Conservation (phyloP, 23 tunicate species). For the Halocynthia aurantium region DNA sequence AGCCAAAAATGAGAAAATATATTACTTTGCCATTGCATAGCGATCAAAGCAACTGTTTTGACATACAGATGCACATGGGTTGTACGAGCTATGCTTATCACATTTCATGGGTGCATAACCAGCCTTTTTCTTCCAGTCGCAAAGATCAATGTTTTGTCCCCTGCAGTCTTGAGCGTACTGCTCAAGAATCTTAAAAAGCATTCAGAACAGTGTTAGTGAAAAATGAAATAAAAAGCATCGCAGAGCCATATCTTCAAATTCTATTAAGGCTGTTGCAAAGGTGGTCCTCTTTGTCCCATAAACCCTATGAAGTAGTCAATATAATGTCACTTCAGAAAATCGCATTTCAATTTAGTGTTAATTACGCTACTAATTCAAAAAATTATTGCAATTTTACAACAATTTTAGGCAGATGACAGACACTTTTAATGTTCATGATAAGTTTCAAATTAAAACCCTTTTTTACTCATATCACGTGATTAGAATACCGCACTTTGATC, state of each 20-base stretch:
- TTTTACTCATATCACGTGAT: too few relatives aligned
- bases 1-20: background rate
- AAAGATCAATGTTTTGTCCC: slow-evolving; percentile 21
- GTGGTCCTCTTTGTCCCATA: background rate
- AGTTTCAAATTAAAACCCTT: too few relatives aligned
- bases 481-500: too few relatives aligned
- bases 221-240: background rate
- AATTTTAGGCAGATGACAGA: too few relatives aligned
- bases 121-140: slow-evolving; percentile 53
- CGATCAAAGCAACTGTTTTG: slow-evolving; percentile 24
- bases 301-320: background rate
- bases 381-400: too few relatives aligned
- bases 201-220: background rate
- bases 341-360: background rate
- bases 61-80: slow-evolving; percentile 14
- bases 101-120: slow-evolving; percentile 15
- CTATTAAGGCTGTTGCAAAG: background rate
- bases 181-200: slow-evolving; percentile 35
- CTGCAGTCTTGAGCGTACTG: slow-evolving; percentile 43
- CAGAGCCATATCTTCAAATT: background rate
- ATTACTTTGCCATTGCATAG: background rate
- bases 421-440: too few relatives aligned
- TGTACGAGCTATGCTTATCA: slow-evolving; percentile 23
- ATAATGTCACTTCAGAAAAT: background rate
- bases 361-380: too few relatives aligned